phyloP scores from a whole-genome alignment of 2,888 invertebrate species.

The Pachycephus smyrnensis region DNA sequence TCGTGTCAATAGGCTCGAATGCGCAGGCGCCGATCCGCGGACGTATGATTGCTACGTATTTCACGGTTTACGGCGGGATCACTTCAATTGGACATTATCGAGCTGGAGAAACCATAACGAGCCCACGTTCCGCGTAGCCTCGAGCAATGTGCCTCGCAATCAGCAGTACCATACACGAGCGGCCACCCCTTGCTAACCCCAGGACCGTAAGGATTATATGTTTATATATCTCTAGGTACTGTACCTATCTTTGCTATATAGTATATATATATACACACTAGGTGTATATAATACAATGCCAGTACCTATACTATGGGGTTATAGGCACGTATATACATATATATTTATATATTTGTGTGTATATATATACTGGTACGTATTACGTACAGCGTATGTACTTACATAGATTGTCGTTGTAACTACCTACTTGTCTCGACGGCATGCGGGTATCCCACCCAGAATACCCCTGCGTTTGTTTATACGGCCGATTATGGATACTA shows the following conservation, averaged over 20 bases:
- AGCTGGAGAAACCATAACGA: slow-evolving; percentile 51
- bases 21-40: slow-evolving; percentile 15
- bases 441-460: slow-evolving; percentile 15
- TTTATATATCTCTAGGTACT: neutral
- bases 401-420: slow-evolving; percentile 31
- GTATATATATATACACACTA: too few species aligned
- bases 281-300: neutral
- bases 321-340: neutral
- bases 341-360: neutral
- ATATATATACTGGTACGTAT: neutral
- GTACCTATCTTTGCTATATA: too few species aligned
- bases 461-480: slow-evolving; percentile 4
- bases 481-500: slow-evolving; percentile 7
- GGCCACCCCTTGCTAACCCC: neutral
- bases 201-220: neutral
- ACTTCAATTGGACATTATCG: slow-evolving; percentile 54
- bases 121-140: slow-evolving; percentile 41
- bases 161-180: slow-evolving; percentile 25
- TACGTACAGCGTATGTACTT: slow-evolving; percentile 2
- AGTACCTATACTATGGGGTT: neutral
- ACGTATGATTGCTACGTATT: slow-evolving; percentile 46
- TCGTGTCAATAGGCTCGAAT: neutral
- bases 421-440: slow-evolving; percentile 29
- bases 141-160: slow-evolving; percentile 35
- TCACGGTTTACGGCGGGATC: slow-evolving; percentile 49